phyloP scores from a whole-genome alignment of 2,888 invertebrate species.

The Phaedon cochleariae region DNA sequence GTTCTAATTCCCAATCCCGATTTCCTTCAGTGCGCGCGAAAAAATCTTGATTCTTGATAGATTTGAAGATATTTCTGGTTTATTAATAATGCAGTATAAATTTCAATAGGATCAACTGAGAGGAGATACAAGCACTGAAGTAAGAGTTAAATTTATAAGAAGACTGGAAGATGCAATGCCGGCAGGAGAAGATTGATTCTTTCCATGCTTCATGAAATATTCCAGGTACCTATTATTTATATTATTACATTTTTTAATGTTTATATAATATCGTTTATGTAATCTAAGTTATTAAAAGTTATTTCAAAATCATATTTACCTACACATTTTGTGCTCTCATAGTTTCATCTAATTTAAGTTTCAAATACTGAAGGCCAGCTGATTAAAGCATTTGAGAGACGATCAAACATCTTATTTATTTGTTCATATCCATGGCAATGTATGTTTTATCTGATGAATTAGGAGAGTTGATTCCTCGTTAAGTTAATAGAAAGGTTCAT shows the following conservation, averaged over 20 bases:
- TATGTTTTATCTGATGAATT: too few species aligned
- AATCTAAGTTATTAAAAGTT: neutral
- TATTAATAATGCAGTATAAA: conserved; percentile 1
- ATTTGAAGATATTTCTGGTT: neutral
- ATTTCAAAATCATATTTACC: neutral
- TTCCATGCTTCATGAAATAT: neutral
- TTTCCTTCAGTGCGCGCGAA: too few species aligned
- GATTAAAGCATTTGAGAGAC: too few species aligned
- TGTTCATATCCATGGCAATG: too few species aligned
- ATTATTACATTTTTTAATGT: neutral
- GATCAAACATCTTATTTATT: too few species aligned
- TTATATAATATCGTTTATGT: neutral
- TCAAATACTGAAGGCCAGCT: too few species aligned
- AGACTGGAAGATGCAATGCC: conserved; percentile 97
- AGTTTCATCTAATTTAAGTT: too few species aligned
- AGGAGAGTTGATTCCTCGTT: too few species aligned
- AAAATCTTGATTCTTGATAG: too few species aligned
- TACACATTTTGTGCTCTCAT: too few species aligned
- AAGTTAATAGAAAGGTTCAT: too few species aligned
- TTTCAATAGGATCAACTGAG: conserved; percentile 86
- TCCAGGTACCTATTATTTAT: neutral
- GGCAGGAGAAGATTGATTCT: conserved; percentile 91
- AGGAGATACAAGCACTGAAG: conserved; percentile 92
- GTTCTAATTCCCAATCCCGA: too few species aligned
- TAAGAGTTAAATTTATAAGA: conserved; percentile 93